phyloP scores from a whole-genome alignment of 1,140 invertebrate genomes.

The Drosophila lacteicornis region DNA sequence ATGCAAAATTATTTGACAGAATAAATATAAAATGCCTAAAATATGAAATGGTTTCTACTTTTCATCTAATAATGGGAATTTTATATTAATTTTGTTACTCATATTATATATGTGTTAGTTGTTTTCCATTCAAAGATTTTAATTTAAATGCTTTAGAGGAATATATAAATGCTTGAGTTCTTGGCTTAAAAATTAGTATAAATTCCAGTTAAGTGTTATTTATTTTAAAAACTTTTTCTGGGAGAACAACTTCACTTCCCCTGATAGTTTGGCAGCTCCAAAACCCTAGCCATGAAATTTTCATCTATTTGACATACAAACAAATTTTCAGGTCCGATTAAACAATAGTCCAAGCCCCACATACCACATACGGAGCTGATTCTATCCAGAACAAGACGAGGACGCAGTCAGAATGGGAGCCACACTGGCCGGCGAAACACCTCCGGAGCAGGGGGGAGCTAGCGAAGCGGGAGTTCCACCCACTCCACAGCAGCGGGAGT shows the following conservation, averaged over 20 bases:
- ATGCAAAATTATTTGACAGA: too few species aligned
- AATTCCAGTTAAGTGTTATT: too few species aligned
- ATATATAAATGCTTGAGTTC: too few species aligned
- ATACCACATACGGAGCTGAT: conserved; percentile 6
- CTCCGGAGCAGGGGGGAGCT: background rate
- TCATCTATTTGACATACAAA: conserved; percentile 17
- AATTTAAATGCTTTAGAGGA: too few species aligned
- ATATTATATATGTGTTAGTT: too few species aligned
- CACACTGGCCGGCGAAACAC: conserved; percentile 15
- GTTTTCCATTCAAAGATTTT: too few species aligned
- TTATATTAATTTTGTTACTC: too few species aligned
- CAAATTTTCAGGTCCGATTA: conserved; percentile 4
- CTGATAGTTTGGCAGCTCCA: background rate
- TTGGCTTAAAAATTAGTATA: too few species aligned
- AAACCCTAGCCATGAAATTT: conserved; percentile 29
- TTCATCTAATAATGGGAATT: too few species aligned
- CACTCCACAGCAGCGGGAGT: background rate
- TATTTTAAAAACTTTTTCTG: too few species aligned
- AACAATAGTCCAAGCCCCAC: background rate
- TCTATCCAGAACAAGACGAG: background rate
- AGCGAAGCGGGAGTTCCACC: background rate
- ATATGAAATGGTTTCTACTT: too few species aligned
- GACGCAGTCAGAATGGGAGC: conserved; percentile 20
- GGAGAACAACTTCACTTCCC: background rate
- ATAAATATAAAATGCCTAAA: too few species aligned